A percentile compares a stretch with the other conserved stretches of the same genome.
These are phyloP conservation scores for Tetrapedia diversipes DNA, from an alignment of 2,888 invertebrate species.

Conservation along the genomic window DNA sequence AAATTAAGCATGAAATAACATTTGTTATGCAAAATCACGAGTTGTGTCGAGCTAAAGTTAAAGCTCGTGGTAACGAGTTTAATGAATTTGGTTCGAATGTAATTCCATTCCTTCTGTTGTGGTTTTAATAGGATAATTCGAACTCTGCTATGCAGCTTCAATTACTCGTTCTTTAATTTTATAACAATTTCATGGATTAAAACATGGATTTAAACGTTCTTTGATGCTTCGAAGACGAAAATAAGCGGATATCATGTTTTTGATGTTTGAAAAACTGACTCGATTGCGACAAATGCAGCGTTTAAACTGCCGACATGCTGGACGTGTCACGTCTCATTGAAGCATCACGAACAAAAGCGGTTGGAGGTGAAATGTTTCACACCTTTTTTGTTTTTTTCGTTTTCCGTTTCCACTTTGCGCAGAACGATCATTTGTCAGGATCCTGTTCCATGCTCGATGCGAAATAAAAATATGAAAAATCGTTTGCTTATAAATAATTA, in stretches of 20 bases:
- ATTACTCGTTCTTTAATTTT: no score
- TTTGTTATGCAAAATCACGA: no score
- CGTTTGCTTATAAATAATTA: not conserved
- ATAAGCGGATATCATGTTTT: no score
- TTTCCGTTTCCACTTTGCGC: not conserved
- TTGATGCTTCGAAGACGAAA: not conserved
- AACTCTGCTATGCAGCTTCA: no score
- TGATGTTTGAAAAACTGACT: not conserved
- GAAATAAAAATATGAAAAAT: not conserved
- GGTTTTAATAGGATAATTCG: no score
- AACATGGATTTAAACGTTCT: constrained; percentile 1
- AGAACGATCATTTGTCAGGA: not conserved
- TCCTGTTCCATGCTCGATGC: not conserved
- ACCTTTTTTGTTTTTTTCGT: not conserved
- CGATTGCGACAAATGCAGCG: not conserved
- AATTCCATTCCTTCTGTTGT: not conserved
- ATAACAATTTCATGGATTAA: no score
- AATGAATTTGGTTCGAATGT: not conserved
- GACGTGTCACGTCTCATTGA: not conserved
- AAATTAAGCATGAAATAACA: no score
- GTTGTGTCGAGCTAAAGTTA: not conserved
- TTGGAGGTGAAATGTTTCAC: not conserved
- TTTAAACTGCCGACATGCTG: not conserved
- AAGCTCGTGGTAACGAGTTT: not conserved
- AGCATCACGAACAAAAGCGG: no score